Evolutionary conservation across 2,797 vertebrate species (phyloP), one percentile per base, ranked within the genome.

Genomic region (Poliocrania exsul): DNA sequence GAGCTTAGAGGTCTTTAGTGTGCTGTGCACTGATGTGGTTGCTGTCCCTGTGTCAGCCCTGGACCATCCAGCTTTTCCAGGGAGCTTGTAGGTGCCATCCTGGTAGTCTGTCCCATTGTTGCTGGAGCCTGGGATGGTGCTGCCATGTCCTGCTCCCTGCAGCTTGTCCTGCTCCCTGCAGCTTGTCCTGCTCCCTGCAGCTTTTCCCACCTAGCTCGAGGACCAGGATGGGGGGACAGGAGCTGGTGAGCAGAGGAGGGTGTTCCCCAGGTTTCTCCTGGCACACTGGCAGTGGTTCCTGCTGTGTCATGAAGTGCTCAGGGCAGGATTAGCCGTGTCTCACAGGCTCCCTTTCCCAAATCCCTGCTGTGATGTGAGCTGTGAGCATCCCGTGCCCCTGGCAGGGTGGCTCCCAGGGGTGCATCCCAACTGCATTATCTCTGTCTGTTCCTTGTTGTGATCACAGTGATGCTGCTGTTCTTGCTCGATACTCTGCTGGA

Each of bases 161-260:
- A 5, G 50, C 25, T 15, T 77, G 37, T 61, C 56, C 64, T 10
- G 47, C 51, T 50, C 21, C 37, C 16, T 9, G 33, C 5, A 5
- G 50, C 25, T 15, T 77, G 35, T 70, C 56, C 64, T 13, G 47
- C 51, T 50, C 21, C 37, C 16, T 9, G 33, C 5, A 5, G 50
- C 25, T 14, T 77, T 37, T 46, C 79, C 83, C n/a, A 44, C 60
- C 47, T 17, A 18, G 69, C 17, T 14, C 38, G 14, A 74, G 81
- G 74, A 71, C 57, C 75, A n/a, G 83, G 90, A 44, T 1, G 9
- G 53, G 25, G 23, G 72, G 38, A 38, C 31, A 44, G 87, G 89
- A 91, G 72, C 73, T 8, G 13, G 88, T 64, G 92, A 91, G 90
- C 42, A 26, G 79, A 88, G 95, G 72, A 91, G 75, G 74, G 78